Evolutionary conservation across 1,140 invertebrate genomes (phyloP), one percentile per base, ranked within the genome.

Genomic region (Pentalonia nigronervosa): DNA sequence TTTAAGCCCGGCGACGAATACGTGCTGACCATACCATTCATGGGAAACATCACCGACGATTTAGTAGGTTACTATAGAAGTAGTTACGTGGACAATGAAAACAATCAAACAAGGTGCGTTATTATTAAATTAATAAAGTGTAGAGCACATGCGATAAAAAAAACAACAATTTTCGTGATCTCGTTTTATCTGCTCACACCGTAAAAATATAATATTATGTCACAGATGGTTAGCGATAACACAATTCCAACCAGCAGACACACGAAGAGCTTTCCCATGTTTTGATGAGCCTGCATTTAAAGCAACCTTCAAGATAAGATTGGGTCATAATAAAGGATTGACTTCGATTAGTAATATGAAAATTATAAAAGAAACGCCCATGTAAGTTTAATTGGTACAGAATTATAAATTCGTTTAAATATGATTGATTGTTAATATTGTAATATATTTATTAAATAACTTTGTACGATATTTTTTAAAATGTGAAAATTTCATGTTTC

Each of bases 261-360:
- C 99, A 0, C 96, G 99, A 93, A 96, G 97, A 91, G 98, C 97
- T 2, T 99, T 99, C 95, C 99, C 99, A 0, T 99, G 98, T 95
- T 99, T 99, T 95, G 99, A 99, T 95, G 99, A 99, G 95, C 99
- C 99, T 0, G 96, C 96, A 7, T 96, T 98, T 94, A 99, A 99
- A 95, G 98, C 99, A 0, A 97, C 96, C 11, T 99, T 98, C 95
- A 96, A 95, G 53, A 96, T 99, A 21, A 97, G 95, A 34, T 95
- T 99, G 50, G 97, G 96, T 2, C 96, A 97, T 94, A 95, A 96
- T 53, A 95, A 96, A 87, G 96, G 96, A 14, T 97, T 97, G 94
- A 97, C 95, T 0, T 96, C 97, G 0, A 95, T 99, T 17, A 98
- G 98, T 94, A 99, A 99, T 94, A 99, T 98, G 98, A 97, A 96